Percentiles rank a stretch among this genome's conserved stretches.
Evolutionary conservation across 1,140 invertebrate species (phyloP).

Genomic region (Macrotrachela quadricornifera): DNA sequence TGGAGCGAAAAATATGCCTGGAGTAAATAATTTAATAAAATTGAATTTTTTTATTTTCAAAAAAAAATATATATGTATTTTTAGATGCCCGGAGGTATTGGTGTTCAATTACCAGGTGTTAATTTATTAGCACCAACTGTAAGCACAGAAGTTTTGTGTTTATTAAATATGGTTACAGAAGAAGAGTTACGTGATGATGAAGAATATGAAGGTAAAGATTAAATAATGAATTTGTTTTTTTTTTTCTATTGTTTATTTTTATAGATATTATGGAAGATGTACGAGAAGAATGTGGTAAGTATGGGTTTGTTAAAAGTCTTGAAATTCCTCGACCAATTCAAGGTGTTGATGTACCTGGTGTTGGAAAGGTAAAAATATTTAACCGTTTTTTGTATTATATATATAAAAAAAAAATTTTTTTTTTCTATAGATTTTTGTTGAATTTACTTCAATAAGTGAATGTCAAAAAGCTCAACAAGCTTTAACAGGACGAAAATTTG

Average conservation of each 20-base stretch:
- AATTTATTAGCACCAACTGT: conserved; percentile 53
- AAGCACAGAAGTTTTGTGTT: conserved; percentile 70
- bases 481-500: conserved; percentile 88
- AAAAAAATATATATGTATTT: too few relatives aligned
- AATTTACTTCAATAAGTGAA: conserved; percentile 82
- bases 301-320: conserved; percentile 72
- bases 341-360: conserved; percentile 89
- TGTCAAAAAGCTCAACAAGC: conserved; percentile 96
- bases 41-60: too few relatives aligned
- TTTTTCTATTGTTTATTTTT: conserved; percentile 6
- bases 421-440: conserved; percentile 71
- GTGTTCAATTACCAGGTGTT: conserved; percentile 25
- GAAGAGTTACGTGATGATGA: conserved; percentile 93
- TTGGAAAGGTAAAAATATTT: conserved; percentile 60
- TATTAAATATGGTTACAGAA: conserved; percentile 94
- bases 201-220: conserved; percentile 59
- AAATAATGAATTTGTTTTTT: background rate
- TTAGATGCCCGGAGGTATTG: conserved; percentile 59
- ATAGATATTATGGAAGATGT: conserved; percentile 96
- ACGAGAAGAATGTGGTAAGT: conserved; percentile 89
- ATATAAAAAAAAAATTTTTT: conserved; percentile 2
- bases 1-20: conserved; percentile 45
- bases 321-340: conserved; percentile 93
- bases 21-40: background rate
- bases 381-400: too few relatives aligned